A percentile compares a stretch with the other conserved stretches of the same genome.
These are phyloP conservation scores for Tachina lurida DNA, from an alignment of 2,888 invertebrate species.

Conservation along the genomic window DNA sequence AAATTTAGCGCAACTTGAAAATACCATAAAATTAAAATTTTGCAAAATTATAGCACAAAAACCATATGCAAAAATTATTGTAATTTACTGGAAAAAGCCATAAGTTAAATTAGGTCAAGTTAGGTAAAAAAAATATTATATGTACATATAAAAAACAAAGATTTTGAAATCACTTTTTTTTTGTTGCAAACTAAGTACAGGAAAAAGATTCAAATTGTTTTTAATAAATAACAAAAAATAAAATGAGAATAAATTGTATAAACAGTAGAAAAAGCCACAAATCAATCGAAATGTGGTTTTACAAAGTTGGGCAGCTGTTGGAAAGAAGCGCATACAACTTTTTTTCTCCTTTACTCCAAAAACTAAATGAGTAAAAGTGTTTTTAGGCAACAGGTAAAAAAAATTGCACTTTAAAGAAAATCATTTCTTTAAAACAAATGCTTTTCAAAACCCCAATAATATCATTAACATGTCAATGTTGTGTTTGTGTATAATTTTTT, in stretches of 20 bases:
- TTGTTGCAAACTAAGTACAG: not conserved
- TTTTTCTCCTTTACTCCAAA: slow-evolving; percentile 1
- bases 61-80: not conserved
- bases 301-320: slow-evolving; percentile 80
- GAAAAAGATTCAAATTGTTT: slow-evolving; percentile 42
- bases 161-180: slow-evolving; percentile 62
- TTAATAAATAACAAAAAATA: slow-evolving; percentile 31
- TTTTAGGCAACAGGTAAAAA: slow-evolving; percentile 28
- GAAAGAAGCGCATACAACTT: slow-evolving; percentile 33
- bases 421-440: slow-evolving; percentile 36
- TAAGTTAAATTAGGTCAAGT: slow-evolving; percentile 59
- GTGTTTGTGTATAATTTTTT: not conserved
- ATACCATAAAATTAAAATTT: not conserved
- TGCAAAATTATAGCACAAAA: not conserved
- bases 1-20: not conserved
- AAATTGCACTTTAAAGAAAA: slow-evolving; percentile 22
- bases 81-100: slow-evolving; percentile 19
- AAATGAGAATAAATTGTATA: slow-evolving; percentile 32
- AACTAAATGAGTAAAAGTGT: slow-evolving; percentile 48
- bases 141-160: not conserved
- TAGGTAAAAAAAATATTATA: not conserved
- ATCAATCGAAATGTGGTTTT: slow-evolving; percentile 83
- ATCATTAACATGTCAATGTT: slow-evolving; percentile 71
- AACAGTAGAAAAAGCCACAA: slow-evolving; percentile 79
- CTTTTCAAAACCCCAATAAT: slow-evolving; percentile 43